Evolutionary conservation across 2,113 vertebrate species (phyloP).

Genomic region (Piprites chloris): DNA sequence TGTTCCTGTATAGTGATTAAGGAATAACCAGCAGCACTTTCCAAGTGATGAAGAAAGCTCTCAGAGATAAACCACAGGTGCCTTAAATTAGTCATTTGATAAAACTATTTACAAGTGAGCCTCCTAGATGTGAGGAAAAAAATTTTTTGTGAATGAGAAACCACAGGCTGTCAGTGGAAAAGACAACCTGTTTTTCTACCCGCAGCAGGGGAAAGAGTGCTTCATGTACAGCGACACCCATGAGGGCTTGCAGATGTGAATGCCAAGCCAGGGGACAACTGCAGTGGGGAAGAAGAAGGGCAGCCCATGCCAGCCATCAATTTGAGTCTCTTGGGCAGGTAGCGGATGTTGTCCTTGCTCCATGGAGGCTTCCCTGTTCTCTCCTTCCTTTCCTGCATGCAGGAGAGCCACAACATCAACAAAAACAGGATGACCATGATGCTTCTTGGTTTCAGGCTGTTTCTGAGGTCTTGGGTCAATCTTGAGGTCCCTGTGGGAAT

Average conservation of each 20-base stretch:
- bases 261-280: not conserved
- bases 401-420: not conserved
- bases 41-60: conserved; percentile 50
- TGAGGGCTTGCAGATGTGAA: not conserved
- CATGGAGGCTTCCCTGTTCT: not conserved
- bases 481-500: not conserved
- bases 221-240: fast-evolving
- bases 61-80: conserved; percentile 19
- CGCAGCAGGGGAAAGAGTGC: conserved; percentile 3
- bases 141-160: conserved; percentile 59
- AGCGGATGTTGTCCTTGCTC: not conserved
- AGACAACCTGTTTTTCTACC: conserved; percentile 43
- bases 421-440: fast-evolving
- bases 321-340: not conserved
- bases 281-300: not conserved
- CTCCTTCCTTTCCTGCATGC: not conserved
- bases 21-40: conserved; percentile 70
- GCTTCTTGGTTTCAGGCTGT: not conserved
- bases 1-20: conserved; percentile 33
- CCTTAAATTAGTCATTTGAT: conserved; percentile 62
- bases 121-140: conserved; percentile 53
- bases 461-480: not conserved
- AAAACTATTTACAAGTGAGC: not conserved
- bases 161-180: conserved; percentile 70
- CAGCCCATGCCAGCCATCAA: not conserved